These are phyloP conservation scores for Agrenia bidenticulata DNA, from an alignment of 2,888 invertebrate species.

Conservation along the genomic window DNA sequence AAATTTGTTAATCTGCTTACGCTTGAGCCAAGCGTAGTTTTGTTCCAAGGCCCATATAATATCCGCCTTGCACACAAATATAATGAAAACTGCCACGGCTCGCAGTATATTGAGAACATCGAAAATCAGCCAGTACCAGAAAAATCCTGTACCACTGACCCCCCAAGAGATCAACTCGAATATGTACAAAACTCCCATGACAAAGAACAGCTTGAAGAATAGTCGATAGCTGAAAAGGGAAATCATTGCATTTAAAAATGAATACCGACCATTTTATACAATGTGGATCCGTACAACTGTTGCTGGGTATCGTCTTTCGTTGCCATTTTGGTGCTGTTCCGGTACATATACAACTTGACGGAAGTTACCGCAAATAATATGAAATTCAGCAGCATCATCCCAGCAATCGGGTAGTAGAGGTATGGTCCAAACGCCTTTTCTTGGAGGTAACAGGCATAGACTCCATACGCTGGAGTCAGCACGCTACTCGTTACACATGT, in stretches of 20 bases:
- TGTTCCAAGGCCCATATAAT: slow-evolving; percentile 39
- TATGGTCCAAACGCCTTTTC: slow-evolving; percentile 36
- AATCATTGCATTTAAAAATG: too few relatives aligned
- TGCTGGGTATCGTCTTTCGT: slow-evolving; percentile 37
- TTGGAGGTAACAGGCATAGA: slow-evolving; percentile 36
- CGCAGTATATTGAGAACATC: slow-evolving; percentile 39
- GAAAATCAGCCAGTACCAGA: slow-evolving; percentile 35
- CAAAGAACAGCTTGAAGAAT: slow-evolving; percentile 43
- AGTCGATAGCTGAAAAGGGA: slow-evolving; percentile 35
- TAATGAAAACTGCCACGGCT: slow-evolving; percentile 40
- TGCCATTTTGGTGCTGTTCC: slow-evolving; percentile 43
- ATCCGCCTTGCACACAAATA: slow-evolving; percentile 46
- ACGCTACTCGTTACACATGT: slow-evolving; percentile 20
- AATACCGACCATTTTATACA: not conserved
- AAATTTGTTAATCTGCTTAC: slow-evolving; percentile 20
- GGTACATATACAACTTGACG: slow-evolving; percentile 39
- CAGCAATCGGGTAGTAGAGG: slow-evolving; percentile 44
- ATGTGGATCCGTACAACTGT: slow-evolving; percentile 33
- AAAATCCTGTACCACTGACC: slow-evolving; percentile 20
- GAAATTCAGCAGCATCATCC: slow-evolving; percentile 36
- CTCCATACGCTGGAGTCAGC: slow-evolving; percentile 43
- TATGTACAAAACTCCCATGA: slow-evolving; percentile 44
- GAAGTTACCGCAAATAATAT: slow-evolving; percentile 42
- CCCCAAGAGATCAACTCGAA: slow-evolving; percentile 18
- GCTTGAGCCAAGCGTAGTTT: slow-evolving; percentile 42